Conservation (phyloP, 2,797 vertebrate species). For the Lophius americanus region DNA sequence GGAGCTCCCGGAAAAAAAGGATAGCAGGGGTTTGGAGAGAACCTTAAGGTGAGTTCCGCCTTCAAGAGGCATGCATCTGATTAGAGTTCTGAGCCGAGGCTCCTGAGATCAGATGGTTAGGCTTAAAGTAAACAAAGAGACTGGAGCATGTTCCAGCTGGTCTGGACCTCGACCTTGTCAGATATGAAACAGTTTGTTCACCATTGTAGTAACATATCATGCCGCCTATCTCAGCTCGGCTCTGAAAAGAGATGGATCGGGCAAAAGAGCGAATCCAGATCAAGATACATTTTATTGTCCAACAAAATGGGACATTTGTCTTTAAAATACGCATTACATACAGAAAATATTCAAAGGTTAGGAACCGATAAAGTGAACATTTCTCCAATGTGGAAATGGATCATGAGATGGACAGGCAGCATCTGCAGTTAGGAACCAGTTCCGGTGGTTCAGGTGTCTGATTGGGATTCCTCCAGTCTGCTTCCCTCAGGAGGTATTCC, state of each 20-base stretch:
- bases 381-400: no score
- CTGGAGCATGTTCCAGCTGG: constrained; percentile 67
- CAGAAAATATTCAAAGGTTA: no score
- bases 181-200: constrained; percentile 54
- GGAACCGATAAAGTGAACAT: no score
- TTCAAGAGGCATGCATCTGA: constrained; percentile 42
- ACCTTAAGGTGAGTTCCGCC: constrained; percentile 32
- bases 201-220: constrained; percentile 57
- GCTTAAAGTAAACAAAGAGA: constrained; percentile 40
- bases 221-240: constrained; percentile 58
- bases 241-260: constrained; percentile 31
- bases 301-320: no score
- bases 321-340: no score
- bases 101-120: constrained; percentile 44
- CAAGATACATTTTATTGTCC: neutral
- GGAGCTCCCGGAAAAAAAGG: constrained; percentile 44
- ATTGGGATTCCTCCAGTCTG: no score
- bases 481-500: no score
- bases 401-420: no score
- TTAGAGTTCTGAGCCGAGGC: constrained; percentile 42
- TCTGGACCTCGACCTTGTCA: constrained; percentile 69
- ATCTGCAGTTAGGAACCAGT: no score
- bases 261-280: neutral
- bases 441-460: no score
- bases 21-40: constrained; percentile 25